A percentile compares a stretch with the other conserved stretches of the same genome.
Evolutionary conservation across 2,113 vertebrate species (phyloP).

Genomic region (Paramormyrops kingsleyae): DNA sequence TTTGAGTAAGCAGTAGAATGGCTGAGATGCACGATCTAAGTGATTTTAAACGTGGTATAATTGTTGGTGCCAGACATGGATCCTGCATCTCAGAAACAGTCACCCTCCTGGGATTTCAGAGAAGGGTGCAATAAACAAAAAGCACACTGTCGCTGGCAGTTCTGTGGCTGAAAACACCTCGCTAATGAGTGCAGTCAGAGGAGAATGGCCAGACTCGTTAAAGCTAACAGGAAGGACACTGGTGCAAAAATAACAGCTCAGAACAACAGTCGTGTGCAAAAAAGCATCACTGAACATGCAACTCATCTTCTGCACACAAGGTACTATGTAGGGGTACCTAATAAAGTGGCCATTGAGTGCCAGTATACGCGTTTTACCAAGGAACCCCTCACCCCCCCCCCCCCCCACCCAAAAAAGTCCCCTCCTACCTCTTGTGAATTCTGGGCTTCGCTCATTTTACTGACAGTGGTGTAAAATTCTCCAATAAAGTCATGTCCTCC

Average conservation of each 20-base stretch:
- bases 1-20: neutral
- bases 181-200: neutral
- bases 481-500: constrained; percentile 97
- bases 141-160: neutral
- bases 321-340: neutral
- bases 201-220: neutral
- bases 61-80: neutral
- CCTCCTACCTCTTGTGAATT: constrained; percentile 70
- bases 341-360: neutral
- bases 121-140: neutral
- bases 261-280: neutral
- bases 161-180: neutral
- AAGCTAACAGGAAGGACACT: neutral
- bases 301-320: neutral
- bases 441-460: constrained; percentile 81
- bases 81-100: neutral
- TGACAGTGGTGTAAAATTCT: constrained; percentile 80
- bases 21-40: neutral
- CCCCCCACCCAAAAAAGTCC: too few species aligned
- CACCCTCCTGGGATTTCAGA: neutral
- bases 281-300: neutral
- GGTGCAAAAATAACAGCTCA: neutral
- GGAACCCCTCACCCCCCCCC: neutral
- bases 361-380: neutral
- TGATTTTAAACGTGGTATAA: neutral